Evolutionary conservation across 2,888 invertebrate species (phyloP).

Genomic region (Rhopalosiphum nymphaeae): DNA sequence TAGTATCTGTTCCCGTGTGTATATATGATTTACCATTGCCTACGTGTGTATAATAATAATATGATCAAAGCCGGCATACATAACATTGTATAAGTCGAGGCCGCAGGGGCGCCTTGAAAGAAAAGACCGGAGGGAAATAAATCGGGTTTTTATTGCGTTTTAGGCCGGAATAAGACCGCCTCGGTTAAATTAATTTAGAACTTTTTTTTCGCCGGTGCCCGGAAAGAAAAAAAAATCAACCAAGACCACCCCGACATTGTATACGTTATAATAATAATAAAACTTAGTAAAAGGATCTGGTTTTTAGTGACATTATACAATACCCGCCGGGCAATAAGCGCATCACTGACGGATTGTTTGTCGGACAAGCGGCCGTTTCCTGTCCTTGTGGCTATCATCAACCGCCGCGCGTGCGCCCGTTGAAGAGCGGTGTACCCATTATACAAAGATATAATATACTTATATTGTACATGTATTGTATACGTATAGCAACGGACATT

Average conservation of each 20-base stretch:
- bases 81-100: background rate
- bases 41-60: background rate
- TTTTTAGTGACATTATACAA: constrained; percentile 64
- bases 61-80: constrained; percentile 56
- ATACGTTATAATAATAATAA: constrained; percentile 56
- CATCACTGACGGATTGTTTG: constrained; percentile 59
- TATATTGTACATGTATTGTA: background rate
- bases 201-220: constrained; percentile 40
- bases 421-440: constrained; percentile 31
- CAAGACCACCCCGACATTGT: constrained; percentile 61
- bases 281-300: constrained; percentile 56
- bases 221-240: constrained; percentile 20
- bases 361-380: constrained; percentile 62
- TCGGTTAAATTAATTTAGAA: constrained; percentile 56
- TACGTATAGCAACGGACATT: constrained; percentile 17
- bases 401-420: background rate
- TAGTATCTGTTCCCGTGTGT: constrained; percentile 32
- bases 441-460: constrained; percentile 19
- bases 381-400: constrained; percentile 64
- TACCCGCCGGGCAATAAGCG: constrained; percentile 40
- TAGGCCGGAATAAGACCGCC: constrained; percentile 12
- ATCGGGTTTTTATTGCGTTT: constrained; percentile 52
- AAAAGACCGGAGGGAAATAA: background rate
- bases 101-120: constrained; percentile 10
- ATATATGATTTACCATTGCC: background rate